A percentile compares a stretch with the other conserved stretches of the same genome.
phyloP scores from a whole-genome alignment of 2,113 vertebrate genomes.

The Tupaia chinensis region DNA sequence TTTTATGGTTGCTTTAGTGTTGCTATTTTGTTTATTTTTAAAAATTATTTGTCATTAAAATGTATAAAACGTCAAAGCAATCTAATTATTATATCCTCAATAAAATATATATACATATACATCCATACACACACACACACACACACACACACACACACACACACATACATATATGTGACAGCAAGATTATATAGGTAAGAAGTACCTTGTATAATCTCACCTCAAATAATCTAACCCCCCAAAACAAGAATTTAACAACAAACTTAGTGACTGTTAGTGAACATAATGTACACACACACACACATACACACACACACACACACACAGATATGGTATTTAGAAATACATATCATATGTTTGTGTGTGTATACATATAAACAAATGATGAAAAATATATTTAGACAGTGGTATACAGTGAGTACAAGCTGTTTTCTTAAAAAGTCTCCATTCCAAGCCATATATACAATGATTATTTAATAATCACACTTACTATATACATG shows the following conservation, averaged over 20 bases:
- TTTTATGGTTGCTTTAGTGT: background rate
- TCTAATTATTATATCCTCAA: slow-evolving; percentile 55
- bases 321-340: background rate
- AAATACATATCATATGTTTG: background rate
- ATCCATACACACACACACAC: too few species aligned
- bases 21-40: background rate
- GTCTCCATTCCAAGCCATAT: slow-evolving; percentile 72
- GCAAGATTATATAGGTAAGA: slow-evolving; percentile 63
- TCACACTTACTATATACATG: background rate
- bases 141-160: too few species aligned
- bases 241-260: slow-evolving; percentile 59
- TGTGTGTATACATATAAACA: background rate
- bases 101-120: background rate
- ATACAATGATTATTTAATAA: slow-evolving; percentile 50
- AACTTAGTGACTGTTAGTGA: slow-evolving; percentile 56
- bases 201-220: background rate
- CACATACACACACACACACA: background rate
- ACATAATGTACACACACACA: slow-evolving; percentile 24
- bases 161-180: slow-evolving; percentile 44
- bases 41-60: background rate
- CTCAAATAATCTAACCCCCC: background rate
- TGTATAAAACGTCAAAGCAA: background rate
- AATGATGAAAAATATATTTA: too few species aligned
- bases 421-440: slow-evolving; percentile 84
- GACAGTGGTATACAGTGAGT: slow-evolving; percentile 71